These are phyloP conservation scores for Leucophenga montana DNA, from an alignment of 2,888 invertebrate genomes.

Conservation along the genomic window DNA sequence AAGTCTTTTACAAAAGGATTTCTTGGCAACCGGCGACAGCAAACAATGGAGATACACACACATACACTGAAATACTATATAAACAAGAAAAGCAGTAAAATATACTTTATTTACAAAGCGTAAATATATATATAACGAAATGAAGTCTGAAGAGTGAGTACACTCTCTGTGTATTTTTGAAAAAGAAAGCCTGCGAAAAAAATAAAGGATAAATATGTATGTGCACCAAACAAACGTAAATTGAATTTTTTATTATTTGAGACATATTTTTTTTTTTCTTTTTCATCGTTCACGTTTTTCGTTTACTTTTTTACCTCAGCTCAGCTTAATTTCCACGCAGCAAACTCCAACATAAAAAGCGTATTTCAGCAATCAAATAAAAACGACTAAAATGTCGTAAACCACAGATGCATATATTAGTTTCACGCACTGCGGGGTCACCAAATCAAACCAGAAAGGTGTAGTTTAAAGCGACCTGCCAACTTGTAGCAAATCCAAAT, in stretches of 20 bases:
- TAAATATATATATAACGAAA: background rate
- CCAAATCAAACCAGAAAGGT: too few relatives aligned
- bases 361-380: background rate
- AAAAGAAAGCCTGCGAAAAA: background rate
- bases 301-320: background rate
- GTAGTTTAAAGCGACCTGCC: too few relatives aligned
- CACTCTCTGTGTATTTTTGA: too few relatives aligned
- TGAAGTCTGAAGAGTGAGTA: background rate
- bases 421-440: too few relatives aligned
- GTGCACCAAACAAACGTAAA: slow-evolving; percentile 11
- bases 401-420: too few relatives aligned
- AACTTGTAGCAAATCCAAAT: too few relatives aligned
- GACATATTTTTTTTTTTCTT: background rate
- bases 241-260: slow-evolving; percentile 13
- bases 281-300: background rate
- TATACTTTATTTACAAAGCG: slow-evolving; percentile 9
- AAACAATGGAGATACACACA: background rate
- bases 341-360: background rate
- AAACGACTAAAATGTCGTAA: background rate
- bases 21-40: too few relatives aligned
- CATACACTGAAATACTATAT: background rate
- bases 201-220: slow-evolving; percentile 1
- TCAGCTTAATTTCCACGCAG: background rate
- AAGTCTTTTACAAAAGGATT: background rate
- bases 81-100: background rate